Percentiles rank a stretch among this genome's conserved stretches.
Evolutionary conservation across 1,140 invertebrate species (phyloP).

Genomic region (Anagrus nilaparvatae): DNA sequence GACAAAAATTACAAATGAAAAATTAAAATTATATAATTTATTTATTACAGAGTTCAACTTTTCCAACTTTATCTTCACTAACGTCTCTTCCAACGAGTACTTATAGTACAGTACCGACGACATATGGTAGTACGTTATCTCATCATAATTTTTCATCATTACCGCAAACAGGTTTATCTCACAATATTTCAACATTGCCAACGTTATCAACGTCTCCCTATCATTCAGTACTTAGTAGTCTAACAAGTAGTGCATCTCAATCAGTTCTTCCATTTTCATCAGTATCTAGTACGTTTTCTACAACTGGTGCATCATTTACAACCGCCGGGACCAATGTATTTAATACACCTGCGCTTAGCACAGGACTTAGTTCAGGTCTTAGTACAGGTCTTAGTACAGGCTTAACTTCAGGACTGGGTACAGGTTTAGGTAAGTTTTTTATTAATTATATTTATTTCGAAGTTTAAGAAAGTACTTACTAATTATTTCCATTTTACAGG

Average conservation of each 20-base stretch:
- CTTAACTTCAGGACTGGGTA: too few relatives aligned
- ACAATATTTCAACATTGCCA: constrained; percentile 15
- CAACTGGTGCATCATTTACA: constrained; percentile 33
- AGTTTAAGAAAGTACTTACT: background rate
- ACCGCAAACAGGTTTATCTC: constrained; percentile 31
- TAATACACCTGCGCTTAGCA: constrained; percentile 31
- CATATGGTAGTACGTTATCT: constrained; percentile 26
- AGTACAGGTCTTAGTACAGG: too few relatives aligned
- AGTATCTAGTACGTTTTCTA: constrained; percentile 29
- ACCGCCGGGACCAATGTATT: constrained; percentile 40
- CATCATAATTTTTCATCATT: constrained; percentile 36
- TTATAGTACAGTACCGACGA: constrained; percentile 31
- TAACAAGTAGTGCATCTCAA: constrained; percentile 34
- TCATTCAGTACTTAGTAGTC: constrained; percentile 34
- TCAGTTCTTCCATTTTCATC: constrained; percentile 16
- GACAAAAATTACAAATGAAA: too few relatives aligned
- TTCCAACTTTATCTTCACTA: constrained; percentile 35
- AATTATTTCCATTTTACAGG: constrained; percentile 18
- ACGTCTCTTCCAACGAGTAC: constrained; percentile 35
- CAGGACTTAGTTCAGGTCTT: too few relatives aligned
- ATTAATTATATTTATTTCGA: too few relatives aligned
- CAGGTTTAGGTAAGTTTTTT: too few relatives aligned
- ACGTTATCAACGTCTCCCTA: constrained; percentile 33
- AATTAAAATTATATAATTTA: too few relatives aligned
- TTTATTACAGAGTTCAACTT: constrained; percentile 31